Evolutionary conservation across 2,797 vertebrate species (phyloP), one percentile per base, ranked within the genome.

Genomic region (Microcaecilia unicolor): DNA sequence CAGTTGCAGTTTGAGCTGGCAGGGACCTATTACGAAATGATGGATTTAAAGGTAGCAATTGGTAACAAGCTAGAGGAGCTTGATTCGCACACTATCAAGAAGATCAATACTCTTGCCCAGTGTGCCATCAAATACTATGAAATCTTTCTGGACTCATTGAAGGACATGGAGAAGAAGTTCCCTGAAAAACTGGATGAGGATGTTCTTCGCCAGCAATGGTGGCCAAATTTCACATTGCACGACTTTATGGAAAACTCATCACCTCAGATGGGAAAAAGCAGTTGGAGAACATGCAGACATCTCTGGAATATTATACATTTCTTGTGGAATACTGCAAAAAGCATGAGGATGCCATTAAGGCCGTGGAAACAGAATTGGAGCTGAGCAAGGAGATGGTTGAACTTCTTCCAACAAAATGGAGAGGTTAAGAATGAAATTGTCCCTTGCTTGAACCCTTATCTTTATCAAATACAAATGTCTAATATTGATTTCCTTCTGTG

Each of bases 1-100:
- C 93, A 99, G 78, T 65, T 99, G 48, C 95, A 96, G 85, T 97
- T 97, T 64, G 95, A 99, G 53, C 68, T 98, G 32, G 95, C 90
- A 3, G 93, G 98, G 49, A 93, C 76, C 9, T 97, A 87, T 65
- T 95, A 91, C 15, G 91, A 97, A 65, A 98, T 99, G 94, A 98
- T 97, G 94, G 92, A 97, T 72, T 69, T 97, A 39, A 99, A 99
- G 67, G 81, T 98, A 34, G 81, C 91, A 2, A 80, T 97, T 51
- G 92, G 92, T 9, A 93, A 93, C 77, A 87, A 83, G 69, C 71
- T 93, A 56, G 93, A 97, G 41, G 91, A 82, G 33, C 86, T 86
- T 27, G 87, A 90, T 17, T 68, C 79, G 3, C 89, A 97, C 74
- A 91, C 81, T 1, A 68, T 97, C 37, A 98, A 95, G 67, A 99